These are phyloP conservation scores for Anguilla japonica DNA, from an alignment of 2,113 vertebrate genomes.

Conservation along the genomic window DNA sequence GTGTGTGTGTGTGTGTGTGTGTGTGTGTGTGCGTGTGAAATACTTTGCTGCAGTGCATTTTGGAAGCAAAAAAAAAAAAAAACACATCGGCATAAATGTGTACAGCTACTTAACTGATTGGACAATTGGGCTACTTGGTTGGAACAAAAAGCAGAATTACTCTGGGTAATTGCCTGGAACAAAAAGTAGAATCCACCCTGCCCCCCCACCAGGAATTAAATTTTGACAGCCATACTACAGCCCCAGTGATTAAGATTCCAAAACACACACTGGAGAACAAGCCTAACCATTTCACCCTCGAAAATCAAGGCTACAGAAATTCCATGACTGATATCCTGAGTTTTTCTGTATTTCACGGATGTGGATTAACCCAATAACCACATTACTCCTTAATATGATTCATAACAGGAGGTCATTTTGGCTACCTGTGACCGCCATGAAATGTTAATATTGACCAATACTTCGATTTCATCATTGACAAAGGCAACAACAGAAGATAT, in stretches of 20 bases:
- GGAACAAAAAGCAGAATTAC: background rate
- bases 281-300: background rate
- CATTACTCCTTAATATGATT: background rate
- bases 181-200: background rate
- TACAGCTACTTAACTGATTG: background rate
- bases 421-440: background rate
- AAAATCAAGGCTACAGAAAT: slow-evolving; percentile 12
- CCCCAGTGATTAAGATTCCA: slow-evolving; percentile 2
- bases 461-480: background rate
- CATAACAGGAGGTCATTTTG: background rate
- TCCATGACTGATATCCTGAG: background rate
- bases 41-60: background rate
- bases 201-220: background rate
- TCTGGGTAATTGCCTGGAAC: background rate
- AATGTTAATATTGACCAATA: background rate
- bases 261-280: background rate
- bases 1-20: too few relatives aligned
- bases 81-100: background rate
- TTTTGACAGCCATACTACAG: background rate
- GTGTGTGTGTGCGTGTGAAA: too few relatives aligned
- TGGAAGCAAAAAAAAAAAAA: too few relatives aligned
- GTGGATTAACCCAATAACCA: background rate
- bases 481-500: background rate
- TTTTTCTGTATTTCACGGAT: background rate
- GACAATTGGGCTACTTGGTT: background rate